phyloP scores from a whole-genome alignment of 2,113 vertebrate species.

The Nothocercus nigrocapillus region DNA sequence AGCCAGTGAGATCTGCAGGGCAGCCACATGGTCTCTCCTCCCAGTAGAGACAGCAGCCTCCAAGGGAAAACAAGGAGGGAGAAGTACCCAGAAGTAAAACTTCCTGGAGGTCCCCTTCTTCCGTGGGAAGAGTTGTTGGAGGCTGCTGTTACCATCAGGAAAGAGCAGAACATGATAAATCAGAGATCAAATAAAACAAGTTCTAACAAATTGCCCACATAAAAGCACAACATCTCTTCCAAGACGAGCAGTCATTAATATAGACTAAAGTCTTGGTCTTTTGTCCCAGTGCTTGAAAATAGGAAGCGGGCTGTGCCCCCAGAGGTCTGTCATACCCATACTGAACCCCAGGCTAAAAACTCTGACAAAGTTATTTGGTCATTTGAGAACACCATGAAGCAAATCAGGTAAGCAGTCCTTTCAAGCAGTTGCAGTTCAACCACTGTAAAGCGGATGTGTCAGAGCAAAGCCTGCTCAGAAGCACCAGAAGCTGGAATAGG shows the following conservation, averaged over 20 bases:
- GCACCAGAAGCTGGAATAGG: not conserved
- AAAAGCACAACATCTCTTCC: not conserved
- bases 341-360: not conserved
- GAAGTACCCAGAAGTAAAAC: not conserved
- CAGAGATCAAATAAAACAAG: not conserved
- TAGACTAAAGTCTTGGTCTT: not conserved
- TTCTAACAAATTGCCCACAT: not conserved
- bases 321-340: not conserved
- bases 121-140: not conserved
- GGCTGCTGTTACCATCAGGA: not conserved
- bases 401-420: not conserved
- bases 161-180: not conserved
- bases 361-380: not conserved
- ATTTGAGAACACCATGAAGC: not conserved
- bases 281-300: not conserved
- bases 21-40: not conserved
- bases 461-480: not conserved
- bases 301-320: too few relatives aligned
- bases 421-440: not conserved
- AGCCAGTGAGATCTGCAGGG: not conserved
- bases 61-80: not conserved
- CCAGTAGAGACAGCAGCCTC: not conserved
- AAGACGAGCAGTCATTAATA: not conserved
- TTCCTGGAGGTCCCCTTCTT: not conserved
- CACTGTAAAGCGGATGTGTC: not conserved